Evolutionary conservation across 2,888 invertebrate species (phyloP).

Genomic region (Bruchidius siliquastri): DNA sequence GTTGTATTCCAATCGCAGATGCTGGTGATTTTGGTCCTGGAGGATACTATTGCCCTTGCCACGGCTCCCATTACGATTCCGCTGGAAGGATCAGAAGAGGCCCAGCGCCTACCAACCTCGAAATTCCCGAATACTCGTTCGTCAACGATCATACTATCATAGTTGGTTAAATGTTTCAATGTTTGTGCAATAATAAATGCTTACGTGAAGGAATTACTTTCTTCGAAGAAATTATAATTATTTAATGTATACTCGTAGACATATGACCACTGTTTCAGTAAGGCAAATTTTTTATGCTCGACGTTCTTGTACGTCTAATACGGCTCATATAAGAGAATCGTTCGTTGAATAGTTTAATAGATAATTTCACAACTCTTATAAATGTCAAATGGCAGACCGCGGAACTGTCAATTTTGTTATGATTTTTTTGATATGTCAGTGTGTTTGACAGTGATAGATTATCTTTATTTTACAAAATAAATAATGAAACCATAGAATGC

Average conservation of each 20-base stretch:
- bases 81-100: constrained; percentile 71
- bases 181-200: no score
- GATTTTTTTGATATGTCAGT: background rate
- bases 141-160: constrained; percentile 52
- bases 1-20: constrained; percentile 76
- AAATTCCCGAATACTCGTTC: constrained; percentile 61
- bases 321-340: background rate
- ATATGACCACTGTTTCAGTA: no score
- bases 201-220: background rate
- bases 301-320: background rate
- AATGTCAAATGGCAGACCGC: background rate
- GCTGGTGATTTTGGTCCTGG: constrained; percentile 58
- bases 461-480: background rate
- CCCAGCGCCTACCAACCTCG: constrained; percentile 68
- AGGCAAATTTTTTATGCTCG: background rate
- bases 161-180: constrained; percentile 46
- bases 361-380: background rate
- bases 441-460: background rate
- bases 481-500: background rate
- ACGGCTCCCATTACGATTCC: constrained; percentile 77
- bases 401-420: background rate
- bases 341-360: background rate
- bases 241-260: no score
- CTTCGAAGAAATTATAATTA: no score
- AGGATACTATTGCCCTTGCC: constrained; percentile 81